Base-by-base conservation (phyloP, 2,797 vertebrate genomes). In the Enteromius trimaculatus region DNA sequence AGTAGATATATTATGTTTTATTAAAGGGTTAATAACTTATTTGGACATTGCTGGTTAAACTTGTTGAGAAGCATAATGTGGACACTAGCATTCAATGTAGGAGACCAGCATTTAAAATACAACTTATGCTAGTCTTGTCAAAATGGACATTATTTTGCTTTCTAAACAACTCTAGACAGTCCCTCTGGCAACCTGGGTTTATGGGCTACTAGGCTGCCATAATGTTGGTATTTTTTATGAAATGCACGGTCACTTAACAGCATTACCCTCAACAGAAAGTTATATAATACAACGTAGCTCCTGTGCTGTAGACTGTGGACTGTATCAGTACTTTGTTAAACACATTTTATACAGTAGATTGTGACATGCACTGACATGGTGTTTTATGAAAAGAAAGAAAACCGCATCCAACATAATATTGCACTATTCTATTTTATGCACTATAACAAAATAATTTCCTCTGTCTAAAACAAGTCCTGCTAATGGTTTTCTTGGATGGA, bases 401-500 rank as follows among this genome's bases (percentile, higher is more conserved):
- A 55, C 6, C 9, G 4, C 29, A 2, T 44, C 34, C 14, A 29
- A 17, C 71, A 76, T n/a, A 65, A 2, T 37, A 42, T 64, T 53
- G 29, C 76, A 64, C 64, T 58, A 23, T 80, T 83, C 3, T 47
- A 68, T 81, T 83, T 79, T 42, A 74, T 71, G 37, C 51, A 47
- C 26, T 80, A 44, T 76, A 81, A 78, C 17, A 2, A 42, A 74
- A 58, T 31, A 9, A 14, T 23, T 65, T 4, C 60, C 39, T 78
- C 34, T 53, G 62, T 58, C 9, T 19, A 37, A 80, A 80, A 78
- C 26, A 65, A 21, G 64, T 70, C 34, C 23, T 71, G 49, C 39
- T 86, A 79, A 80, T 82, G 53, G 68, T 51, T 87, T 71, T 75
- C 34, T 70, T 84, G 81, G 62, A 69, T 13, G 44, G 21, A 44